These are phyloP conservation scores for Boleophthalmus pectinirostris DNA, from an alignment of 2,113 vertebrate genomes.

Conservation along the genomic window DNA sequence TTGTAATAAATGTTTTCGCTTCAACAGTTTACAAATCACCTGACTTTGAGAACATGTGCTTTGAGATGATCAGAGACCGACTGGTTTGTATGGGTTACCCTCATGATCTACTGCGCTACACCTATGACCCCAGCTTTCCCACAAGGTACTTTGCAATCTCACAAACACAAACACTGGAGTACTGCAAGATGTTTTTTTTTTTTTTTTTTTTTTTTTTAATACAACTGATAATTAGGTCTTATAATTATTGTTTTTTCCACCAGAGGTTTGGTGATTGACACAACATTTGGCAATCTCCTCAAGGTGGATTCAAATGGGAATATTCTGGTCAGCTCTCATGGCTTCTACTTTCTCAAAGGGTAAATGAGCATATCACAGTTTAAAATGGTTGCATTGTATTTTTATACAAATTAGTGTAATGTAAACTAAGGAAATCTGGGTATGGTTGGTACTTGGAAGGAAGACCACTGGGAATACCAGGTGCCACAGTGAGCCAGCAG, in stretches of 20 bases:
- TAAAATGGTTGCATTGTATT: neutral
- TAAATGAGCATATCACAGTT: slow-evolving; percentile 39
- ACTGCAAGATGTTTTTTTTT: too few relatives aligned
- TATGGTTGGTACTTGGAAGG: too few relatives aligned
- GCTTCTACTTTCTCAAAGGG: slow-evolving; percentile 84
- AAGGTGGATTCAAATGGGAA: slow-evolving; percentile 88
- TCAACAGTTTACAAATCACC: slow-evolving; percentile 83
- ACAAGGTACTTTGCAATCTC: slow-evolving; percentile 74
- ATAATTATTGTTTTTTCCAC: neutral
- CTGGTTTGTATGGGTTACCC: slow-evolving; percentile 84
- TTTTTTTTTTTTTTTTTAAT: too few relatives aligned
- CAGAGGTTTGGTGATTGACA: slow-evolving; percentile 86
- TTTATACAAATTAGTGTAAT: neutral
- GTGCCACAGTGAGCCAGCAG: too few relatives aligned
- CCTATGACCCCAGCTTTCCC: slow-evolving; percentile 80
- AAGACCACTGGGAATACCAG: too few relatives aligned
- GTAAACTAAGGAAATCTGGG: too few relatives aligned
- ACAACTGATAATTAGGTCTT: too few relatives aligned
- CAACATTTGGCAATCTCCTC: slow-evolving; percentile 81
- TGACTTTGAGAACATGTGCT: slow-evolving; percentile 81
- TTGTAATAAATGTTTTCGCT: slow-evolving; percentile 9
- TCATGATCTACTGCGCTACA: slow-evolving; percentile 78
- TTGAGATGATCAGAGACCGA: slow-evolving; percentile 80
- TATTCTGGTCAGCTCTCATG: slow-evolving; percentile 80
- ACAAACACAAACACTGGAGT: neutral